Percentiles rank a stretch among this genome's conserved stretches.
Evolutionary conservation across 2,797 vertebrate species (phyloP).

Genomic region (Neostethus bicornis): DNA sequence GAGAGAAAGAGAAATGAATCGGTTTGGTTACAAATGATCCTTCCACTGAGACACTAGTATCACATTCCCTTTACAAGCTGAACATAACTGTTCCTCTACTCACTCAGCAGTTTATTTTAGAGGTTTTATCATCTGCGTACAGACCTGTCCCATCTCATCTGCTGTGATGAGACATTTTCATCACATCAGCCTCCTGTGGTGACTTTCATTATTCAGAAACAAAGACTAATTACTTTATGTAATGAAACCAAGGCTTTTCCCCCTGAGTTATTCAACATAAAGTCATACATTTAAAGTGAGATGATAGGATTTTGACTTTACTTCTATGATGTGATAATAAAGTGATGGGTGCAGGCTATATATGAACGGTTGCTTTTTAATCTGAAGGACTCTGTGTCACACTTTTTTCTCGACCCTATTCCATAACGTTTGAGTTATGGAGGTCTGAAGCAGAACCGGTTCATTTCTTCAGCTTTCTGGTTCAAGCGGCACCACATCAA

Average conservation of each 20-base stretch:
- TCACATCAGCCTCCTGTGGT: background rate
- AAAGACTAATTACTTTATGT: background rate
- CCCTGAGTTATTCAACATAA: background rate
- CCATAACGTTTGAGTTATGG: too few species aligned
- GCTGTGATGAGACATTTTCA: background rate
- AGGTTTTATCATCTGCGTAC: background rate
- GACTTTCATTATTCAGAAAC: background rate
- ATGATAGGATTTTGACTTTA: too few species aligned
- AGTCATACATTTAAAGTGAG: background rate
- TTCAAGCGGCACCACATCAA: too few species aligned
- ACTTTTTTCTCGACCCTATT: too few species aligned
- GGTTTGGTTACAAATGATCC: conserved; percentile 12
- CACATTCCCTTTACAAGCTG: conserved; percentile 17
- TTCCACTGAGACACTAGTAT: conserved; percentile 45
- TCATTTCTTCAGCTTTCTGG: too few species aligned
- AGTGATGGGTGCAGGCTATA: too few species aligned
- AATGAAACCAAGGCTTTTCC: background rate
- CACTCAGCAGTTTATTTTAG: background rate
- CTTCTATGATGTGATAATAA: too few species aligned
- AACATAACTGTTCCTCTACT: background rate
- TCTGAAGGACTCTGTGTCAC: too few species aligned
- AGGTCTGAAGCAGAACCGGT: too few species aligned
- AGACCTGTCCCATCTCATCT: background rate
- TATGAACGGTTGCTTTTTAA: too few species aligned
- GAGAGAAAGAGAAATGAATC: too few species aligned